Base-by-base conservation (phyloP, 2,888 invertebrate species). In the Habrosyne pyritoides region DNA sequence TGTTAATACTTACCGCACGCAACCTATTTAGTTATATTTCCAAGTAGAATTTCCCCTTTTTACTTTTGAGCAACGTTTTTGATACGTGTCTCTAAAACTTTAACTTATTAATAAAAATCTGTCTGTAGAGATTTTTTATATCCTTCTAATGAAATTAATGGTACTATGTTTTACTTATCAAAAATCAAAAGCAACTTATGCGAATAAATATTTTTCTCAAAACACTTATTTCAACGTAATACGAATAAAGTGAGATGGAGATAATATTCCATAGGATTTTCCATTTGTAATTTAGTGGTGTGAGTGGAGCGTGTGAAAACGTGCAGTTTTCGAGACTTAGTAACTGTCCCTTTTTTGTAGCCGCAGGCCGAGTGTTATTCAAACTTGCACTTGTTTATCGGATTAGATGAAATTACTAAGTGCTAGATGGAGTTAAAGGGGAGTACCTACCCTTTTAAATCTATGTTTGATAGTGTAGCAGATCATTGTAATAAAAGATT, bases 341-440 rank as follows among this genome's bases (percentile, higher is more conserved):
- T 78, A 62, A 74, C 67, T 76, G 81, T 87, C 89, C 89, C 88
- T 91, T 91, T 91, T 90, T 90, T 82, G 81, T 69, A 74, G 87
- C 89, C 85, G 81, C 83, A 81, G 83, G 90, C 84, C 73, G 79
- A 77, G 81, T 75, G 79, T 87, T 83, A 86, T 90, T 91, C 89
- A 91, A 91, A 91, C 89, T 91, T 91, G 87, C 89, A 81, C 42
- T 42, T 18, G 42, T 83, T 42, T 48, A 85, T 84, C 84, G 90
- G 91, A 89, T 91, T 90, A 91, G 84, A 84, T 72, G 82, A 89
- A 89, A 90, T 90, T 87, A 89, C 90, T 90, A 88, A 91, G 90
- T 89, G 87, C 87, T 82, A 69, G 79, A 83, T 81, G 69, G 79
- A 83, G 84, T 81, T 85, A 81, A 86, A 83, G 82, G 86, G 82